Evolutionary conservation across 2,888 invertebrate genomes (phyloP), one percentile per base, ranked within the genome.

Genomic region (Aquatica leii): DNA sequence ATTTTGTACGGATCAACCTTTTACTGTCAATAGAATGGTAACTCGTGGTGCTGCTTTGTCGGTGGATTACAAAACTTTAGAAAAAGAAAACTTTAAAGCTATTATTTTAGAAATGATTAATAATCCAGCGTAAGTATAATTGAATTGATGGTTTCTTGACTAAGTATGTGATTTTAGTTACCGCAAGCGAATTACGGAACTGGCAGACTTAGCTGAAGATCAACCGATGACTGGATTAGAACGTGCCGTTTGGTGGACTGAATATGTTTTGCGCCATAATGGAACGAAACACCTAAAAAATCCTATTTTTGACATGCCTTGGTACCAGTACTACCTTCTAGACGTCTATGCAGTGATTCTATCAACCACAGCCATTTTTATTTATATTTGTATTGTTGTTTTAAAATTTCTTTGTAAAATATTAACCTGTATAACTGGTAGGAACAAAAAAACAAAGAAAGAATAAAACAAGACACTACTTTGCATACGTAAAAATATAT

Each of bases 201-300:
- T 71, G 0, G 56, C 66, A 3, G 49, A 64, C n/a, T 35, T 74
- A 6, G 59, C 72, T 4, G 49, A 61, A 46, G 77, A 77, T 41
- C 69, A 73, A 59, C 74, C 76, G 24, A 69, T 70, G 65, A 62
- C 68, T 6, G 68, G 74, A 4, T 52, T 76, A 12, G 69, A 75
- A 18, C 62, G 69, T 24, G 74, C 75, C 6, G 65, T 75, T 15
- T 75, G 75, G 71, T 76, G 74, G 73, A 73, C 71, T 2, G 76
- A 77, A 65, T 77, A 73, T 58, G 69, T 74, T 12, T 65, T 77
- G 2, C 67, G 74, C 41, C 64, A 75, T 43, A 71, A 67, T 55
- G 75, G 73, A 12, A 71, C 71, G 0, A 64, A 62, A 41, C 71
- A 72, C 54, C 65, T 76, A 4, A 70, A 60, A 43, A 67, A 66